Evolutionary conservation across 1,140 invertebrate genomes (phyloP), one percentile per base, ranked within the genome.

Genomic region (Trichogramma pretiosum): DNA sequence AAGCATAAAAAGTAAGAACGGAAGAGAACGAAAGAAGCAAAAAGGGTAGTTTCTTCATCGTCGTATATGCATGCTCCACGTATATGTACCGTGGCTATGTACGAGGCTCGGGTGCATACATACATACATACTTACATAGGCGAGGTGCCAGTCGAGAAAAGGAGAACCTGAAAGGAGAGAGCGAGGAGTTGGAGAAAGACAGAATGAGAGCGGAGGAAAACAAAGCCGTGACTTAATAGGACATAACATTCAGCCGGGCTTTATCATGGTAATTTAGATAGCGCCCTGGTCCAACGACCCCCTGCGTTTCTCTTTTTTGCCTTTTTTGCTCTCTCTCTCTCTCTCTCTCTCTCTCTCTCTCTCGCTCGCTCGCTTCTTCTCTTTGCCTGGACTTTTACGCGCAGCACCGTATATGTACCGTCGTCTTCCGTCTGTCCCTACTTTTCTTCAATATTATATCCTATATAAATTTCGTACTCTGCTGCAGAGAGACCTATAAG

Each of bases 181-280:
- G n/a, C 10, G 19, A 28, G 30, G 21, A 30, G 10, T 16, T 14
- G n/a, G 17, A 22, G 39, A 1, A 34, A n/a, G 38, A 41, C 9
- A 30, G 35, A 44, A 10, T 16, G 23, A 45, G 41, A 43, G 30
- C 34, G 34, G 56, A 55, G 56, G 56, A 65, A 63, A 65, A 63
- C 53, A 65, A 69, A 68, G 64, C 58, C 60, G 52, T 64, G 62
- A 63, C 59, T 62, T 68, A 67, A 64, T 67, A 60, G 58, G 62
- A 65, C 59, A 64, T 65, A 66, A 68, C 59, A 67, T 68, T 65
- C 61, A 65, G 61, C 56, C 56, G 53, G 56, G 43, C 55, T 65
- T 69, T 69, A 60, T 69, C 59, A 67, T 69, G 67, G 50, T 67
- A 68, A 69, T 67, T 59, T 49, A 56, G 52, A 56, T 64, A 61